phyloP scores from a whole-genome alignment of 2,113 vertebrate genomes.

The Cyanistes caeruleus region DNA sequence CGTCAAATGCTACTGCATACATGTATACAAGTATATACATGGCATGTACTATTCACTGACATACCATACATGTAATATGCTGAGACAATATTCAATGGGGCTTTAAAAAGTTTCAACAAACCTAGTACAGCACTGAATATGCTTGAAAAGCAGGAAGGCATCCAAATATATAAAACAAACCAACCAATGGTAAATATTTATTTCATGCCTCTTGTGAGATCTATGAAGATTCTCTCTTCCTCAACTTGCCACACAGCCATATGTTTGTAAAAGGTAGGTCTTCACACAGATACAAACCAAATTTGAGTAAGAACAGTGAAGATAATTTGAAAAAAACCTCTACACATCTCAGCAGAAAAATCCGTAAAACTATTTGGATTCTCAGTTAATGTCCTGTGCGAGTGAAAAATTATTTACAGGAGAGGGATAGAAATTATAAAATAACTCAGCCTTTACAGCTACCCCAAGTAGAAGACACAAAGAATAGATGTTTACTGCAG shows the following conservation, averaged over 20 bases:
- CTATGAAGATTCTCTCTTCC: neutral
- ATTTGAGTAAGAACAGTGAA: neutral
- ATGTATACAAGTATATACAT: neutral
- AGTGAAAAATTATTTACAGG: neutral
- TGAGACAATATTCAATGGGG: neutral
- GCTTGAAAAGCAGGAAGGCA: neutral
- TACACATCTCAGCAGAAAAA: neutral
- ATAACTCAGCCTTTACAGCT: neutral
- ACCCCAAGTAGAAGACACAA: neutral
- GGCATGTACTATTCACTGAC: neutral
- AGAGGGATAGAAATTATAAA: neutral
- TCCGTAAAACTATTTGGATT: fast-evolving
- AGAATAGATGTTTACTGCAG: neutral
- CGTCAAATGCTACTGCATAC: neutral
- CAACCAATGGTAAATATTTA: neutral
- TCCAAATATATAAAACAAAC: neutral
- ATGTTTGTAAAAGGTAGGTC: neutral
- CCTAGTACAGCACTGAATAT: fast-evolving
- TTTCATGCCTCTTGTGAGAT: neutral
- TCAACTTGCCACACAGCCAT: neutral
- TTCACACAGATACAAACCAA: neutral
- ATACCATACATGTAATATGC: fast-evolving
- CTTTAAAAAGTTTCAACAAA: neutral
- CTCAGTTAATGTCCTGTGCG: fast-evolving
- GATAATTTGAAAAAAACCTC: neutral